Conservation (phyloP, 1,140 invertebrate genomes). For the Lasioglossum baleicum region DNA sequence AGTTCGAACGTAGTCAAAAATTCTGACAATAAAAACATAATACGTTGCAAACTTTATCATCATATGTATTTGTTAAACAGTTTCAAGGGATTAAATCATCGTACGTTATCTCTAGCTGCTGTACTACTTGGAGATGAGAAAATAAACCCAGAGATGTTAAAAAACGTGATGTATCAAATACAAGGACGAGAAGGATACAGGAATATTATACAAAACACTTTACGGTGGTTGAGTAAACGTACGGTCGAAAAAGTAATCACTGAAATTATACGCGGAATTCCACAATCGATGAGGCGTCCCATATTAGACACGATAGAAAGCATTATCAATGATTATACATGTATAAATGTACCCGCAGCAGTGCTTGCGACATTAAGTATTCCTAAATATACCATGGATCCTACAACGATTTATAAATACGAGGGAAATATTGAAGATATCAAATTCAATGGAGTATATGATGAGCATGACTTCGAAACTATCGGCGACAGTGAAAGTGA, state of each 20-base stretch:
- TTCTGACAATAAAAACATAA: slow-evolving; percentile 52
- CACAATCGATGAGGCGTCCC: slow-evolving; percentile 78
- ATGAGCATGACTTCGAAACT: neutral
- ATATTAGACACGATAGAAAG: slow-evolving; percentile 82
- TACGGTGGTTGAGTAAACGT: slow-evolving; percentile 87
- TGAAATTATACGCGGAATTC: slow-evolving; percentile 84
- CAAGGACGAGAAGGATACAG: slow-evolving; percentile 50
- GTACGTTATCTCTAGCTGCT: slow-evolving; percentile 88
- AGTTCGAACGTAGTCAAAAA: slow-evolving; percentile 69
- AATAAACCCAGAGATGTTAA: slow-evolving; percentile 85
- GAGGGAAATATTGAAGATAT: slow-evolving; percentile 51
- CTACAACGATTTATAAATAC: slow-evolving; percentile 56
- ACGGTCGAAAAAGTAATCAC: slow-evolving; percentile 84
- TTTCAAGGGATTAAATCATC: slow-evolving; percentile 84
- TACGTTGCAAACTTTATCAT: slow-evolving; percentile 86
- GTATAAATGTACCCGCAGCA: slow-evolving; percentile 79
- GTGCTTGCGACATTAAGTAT: slow-evolving; percentile 75
- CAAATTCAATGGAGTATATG: neutral
- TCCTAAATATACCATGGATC: slow-evolving; percentile 41
- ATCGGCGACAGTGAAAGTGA: neutral
- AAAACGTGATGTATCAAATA: slow-evolving; percentile 85
- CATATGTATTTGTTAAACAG: slow-evolving; percentile 84
- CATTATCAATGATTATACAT: slow-evolving; percentile 83
- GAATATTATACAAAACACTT: slow-evolving; percentile 82
- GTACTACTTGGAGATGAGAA: slow-evolving; percentile 93